Evolutionary conservation across 30 jellyfish, hydroid and myxozoan genomes (phyloP).

Genomic region (Mastigias papua): DNA sequence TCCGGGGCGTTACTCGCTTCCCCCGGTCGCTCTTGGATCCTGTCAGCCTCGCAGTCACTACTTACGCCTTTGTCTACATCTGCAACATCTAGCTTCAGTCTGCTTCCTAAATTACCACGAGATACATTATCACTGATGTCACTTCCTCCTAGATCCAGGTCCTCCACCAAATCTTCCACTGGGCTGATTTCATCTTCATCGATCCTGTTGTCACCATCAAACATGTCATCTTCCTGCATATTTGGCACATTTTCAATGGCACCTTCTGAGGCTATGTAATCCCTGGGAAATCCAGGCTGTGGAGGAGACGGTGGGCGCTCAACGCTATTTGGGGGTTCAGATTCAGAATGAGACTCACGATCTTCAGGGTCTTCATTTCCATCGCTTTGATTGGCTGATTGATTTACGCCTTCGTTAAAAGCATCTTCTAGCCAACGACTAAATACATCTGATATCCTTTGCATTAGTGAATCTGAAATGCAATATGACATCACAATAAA

Average conservation of each 20-base stretch:
- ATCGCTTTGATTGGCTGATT: not conserved
- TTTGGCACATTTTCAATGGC: not conserved
- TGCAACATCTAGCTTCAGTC: not conserved
- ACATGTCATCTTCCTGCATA: not conserved
- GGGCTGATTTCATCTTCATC: not conserved
- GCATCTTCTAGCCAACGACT: slow-evolving; percentile 85
- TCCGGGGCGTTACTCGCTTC: not conserved
- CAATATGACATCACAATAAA: too few relatives aligned
- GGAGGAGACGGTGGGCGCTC: not conserved
- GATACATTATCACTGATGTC: not conserved
- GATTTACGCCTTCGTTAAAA: slow-evolving; percentile 11
- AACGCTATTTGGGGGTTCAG: not conserved
- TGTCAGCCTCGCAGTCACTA: not conserved
- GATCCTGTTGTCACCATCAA: not conserved
- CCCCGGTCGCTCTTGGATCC: not conserved
- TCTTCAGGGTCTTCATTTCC: slow-evolving; percentile 1
- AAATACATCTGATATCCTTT: slow-evolving; percentile 80
- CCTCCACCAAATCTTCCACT: slow-evolving; percentile 17
- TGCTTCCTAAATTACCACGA: not conserved
- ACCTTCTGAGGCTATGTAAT: not conserved
- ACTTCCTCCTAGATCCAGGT: not conserved
- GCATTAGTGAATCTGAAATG: slow-evolving; percentile 74
- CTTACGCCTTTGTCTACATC: not conserved
- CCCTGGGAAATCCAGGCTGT: not conserved
- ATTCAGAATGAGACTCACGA: not conserved